Conservation (phyloP, 2,797 vertebrate genomes). For the Garrulus glandarius region DNA sequence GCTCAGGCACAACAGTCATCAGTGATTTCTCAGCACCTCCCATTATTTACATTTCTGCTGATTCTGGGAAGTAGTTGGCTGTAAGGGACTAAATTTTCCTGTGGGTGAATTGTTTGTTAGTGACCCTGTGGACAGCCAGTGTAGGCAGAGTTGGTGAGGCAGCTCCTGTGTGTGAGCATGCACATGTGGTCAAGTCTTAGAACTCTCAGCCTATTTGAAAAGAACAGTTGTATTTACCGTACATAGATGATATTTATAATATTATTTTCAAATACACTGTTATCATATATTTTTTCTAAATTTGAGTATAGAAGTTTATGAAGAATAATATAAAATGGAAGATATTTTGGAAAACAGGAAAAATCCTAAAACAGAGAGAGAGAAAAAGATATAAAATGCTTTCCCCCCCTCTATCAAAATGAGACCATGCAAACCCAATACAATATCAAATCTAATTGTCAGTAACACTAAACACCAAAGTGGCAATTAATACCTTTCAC, state of each 20-base stretch:
- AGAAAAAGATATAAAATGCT: neutral
- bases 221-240: neutral
- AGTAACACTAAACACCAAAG: neutral
- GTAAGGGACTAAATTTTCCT: neutral
- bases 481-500: neutral
- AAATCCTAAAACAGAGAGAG: neutral
- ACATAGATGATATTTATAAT: neutral
- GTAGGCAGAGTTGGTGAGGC: neutral
- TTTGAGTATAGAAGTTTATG: neutral
- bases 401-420: accelerated
- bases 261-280: neutral
- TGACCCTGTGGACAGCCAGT: neutral
- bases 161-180: accelerated
- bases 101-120: neutral
- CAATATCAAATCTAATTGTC: neutral
- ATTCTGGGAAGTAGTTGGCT: neutral
- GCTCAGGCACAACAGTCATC: neutral
- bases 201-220: neutral
- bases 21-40: slow-evolving; percentile 14
- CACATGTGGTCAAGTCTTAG: neutral
- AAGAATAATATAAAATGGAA: neutral
- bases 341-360: neutral
- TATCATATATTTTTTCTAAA: neutral
- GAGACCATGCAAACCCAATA: neutral
- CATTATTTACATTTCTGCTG: neutral